Evolutionary conservation across 2,113 vertebrate species (phyloP), one percentile per base, ranked within the genome.

Genomic region (Hucho hucho): DNA sequence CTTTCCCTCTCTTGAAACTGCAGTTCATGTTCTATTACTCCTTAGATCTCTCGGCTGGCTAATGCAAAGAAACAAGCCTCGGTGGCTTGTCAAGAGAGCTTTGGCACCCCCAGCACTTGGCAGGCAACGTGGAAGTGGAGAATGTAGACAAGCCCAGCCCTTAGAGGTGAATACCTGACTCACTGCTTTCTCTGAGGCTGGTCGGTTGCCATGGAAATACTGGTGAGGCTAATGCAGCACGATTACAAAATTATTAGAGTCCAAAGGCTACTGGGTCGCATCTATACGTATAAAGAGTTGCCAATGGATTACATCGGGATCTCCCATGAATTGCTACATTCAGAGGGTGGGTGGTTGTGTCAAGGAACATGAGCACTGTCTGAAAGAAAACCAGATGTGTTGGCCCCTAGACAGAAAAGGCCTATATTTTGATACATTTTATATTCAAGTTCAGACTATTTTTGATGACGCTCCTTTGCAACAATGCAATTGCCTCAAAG

Each of bases 241-340:
- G 89, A 90, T 86, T 89, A 86, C 84, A 89, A 81, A 86, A 88
- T 92, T 92, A 93, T 88, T 84, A 87, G 84, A 84, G 91, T 83
- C 83, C 86, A 90, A 83, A 84, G 83, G 88, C 64, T 90, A 77
- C 87, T 80, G 73, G 72, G 75, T 79, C 80, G 32, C 70, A 73
- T 73, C 71, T 24, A 43, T 43, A 43, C 37, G 2, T 20, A 65
- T 70, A 43, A 13, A 72, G 43, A 58, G 67, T 66, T 72, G 58
- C 49, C 37, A 43, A 11, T 43, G 37, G 37, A 43, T 43, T 43
- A 43, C 9, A 43, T 43, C 9, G 9, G 37, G 37, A 43, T 9
- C 37, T 43, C 9, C 37, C 37, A 7, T 43, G 37, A 37, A 37
- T 37, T 37, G 37, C 37, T 37, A 37, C 37, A 37, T 37, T 37